Base-by-base conservation (phyloP, 2,888 invertebrate species). In the Lepidocyrtinus sp. region DNA sequence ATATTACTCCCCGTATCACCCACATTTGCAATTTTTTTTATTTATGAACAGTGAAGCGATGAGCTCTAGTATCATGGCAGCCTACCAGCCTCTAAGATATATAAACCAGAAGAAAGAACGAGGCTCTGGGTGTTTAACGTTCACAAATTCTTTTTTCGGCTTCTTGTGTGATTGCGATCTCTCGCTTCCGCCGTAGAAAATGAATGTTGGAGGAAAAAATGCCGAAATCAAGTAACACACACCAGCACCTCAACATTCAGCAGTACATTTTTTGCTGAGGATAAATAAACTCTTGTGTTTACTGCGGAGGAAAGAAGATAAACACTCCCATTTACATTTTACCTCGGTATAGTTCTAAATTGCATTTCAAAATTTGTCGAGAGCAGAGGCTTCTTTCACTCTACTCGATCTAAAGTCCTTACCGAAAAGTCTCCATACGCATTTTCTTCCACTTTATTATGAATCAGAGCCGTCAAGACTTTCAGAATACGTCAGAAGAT, bases 31-130 rank as follows among this genome's bases (percentile, higher is more conserved):
- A n/a, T n/a, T n/a, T n/a, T 59, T 59, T 59, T 59, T 59, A 59
- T 59, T 59, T 59, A 59, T 59, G 59, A 59, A 59, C 59, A 59
- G 22, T 21, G 59, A 59, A 21, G 59, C 59, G 59, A 59, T n/a
- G 59, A 59, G 59, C 19, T 59, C 59, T 59, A 21, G 59, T 59
- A 59, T 21, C 59, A 59, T 59, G 59, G 21, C 50, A n/a, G n/a
- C n/a, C n/a, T n/a, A n/a, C n/a, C n/a, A n/a, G n/a, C n/a, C n/a
- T n/a, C n/a, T n/a, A n/a, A n/a, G n/a, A n/a, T n/a, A n/a, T n/a
- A n/a, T n/a, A n/a, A n/a, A n/a, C n/a, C n/a, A n/a, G n/a, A n/a
- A n/a, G n/a, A n/a, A n/a, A n/a, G n/a, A n/a, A n/a, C n/a, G n/a
- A 59, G 59, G 59, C 22, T 59, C 22, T 21, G 59, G 7, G 12